Base-by-base conservation (phyloP, 2,888 invertebrate species). In the Acrobasis suavella region DNA sequence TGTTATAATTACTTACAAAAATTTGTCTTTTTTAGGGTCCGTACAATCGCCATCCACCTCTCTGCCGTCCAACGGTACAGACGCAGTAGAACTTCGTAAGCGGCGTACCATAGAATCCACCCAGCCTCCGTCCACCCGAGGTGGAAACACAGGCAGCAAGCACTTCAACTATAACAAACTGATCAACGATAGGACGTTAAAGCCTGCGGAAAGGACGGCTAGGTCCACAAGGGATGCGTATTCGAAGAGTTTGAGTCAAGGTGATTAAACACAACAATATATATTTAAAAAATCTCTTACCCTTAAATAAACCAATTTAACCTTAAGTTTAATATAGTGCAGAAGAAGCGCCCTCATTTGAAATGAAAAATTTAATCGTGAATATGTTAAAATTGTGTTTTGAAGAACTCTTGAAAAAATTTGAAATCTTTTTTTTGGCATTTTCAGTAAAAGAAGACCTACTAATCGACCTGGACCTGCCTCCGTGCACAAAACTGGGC, bases 131-230 rank as follows among this genome's bases (percentile, higher is more conserved):
- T 80, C 80, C 1, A 86, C 90, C 0, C 84, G 91, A 58, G 84
- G 80, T 0, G 87, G 86, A 12, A 87, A 86, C 76, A 76, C 81
- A 0, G 87, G 87, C 65, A 91, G 84, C 79, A 95, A 96, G 73
- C 96, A 97, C 78, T 97, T 96, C 78, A 95, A 95, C 76, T 97
- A 98, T 79, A 95, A 95, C 72, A 97, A 97, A 79, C 91, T 98
- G 32, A 93, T 95, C 63, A 97, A 97, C 78, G 97, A 97, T 69
- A 80, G 89, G 17, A 80, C 76, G 0, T 72, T 81, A 14, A 65
- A 60, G 64, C 68, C 60, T 66, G 74, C 59, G 56, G 71, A 76
- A 52, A 63, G 82, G 65, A 63, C 72, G 15, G 64, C 64, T 72
- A 80, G 91, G 61, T 73, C 80, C 1, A 77, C 82, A 0, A 83